A percentile compares a stretch with the other conserved stretches of the same genome.
phyloP scores from a whole-genome alignment of 2,888 invertebrate genomes.

The Meiosimyza platycephala region DNA sequence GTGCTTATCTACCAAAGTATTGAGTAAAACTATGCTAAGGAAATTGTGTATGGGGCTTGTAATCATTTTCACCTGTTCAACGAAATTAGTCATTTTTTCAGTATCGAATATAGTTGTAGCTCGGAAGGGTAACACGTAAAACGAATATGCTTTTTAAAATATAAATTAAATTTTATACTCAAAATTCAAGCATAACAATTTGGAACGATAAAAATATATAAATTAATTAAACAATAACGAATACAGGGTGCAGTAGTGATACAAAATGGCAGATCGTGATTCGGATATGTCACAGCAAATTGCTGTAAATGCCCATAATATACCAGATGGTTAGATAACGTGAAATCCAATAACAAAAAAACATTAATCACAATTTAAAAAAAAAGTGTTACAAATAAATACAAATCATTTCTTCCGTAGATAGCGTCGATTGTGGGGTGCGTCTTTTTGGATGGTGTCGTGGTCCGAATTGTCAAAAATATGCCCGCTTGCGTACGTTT shows the following conservation, averaged over 20 bases:
- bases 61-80: conserved; percentile 36
- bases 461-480: conserved; percentile 66
- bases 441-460: conserved; percentile 67
- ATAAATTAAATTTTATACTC: too few relatives aligned
- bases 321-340: conserved; percentile 54
- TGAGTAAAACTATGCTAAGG: conserved; percentile 25
- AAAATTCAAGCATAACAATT: too few relatives aligned
- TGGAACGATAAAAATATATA: not conserved
- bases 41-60: conserved; percentile 14
- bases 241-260: conserved; percentile 1
- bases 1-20: conserved; percentile 35
- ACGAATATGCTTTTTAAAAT: too few relatives aligned
- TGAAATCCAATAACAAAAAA: conserved; percentile 12
- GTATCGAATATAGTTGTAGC: conserved; percentile 34
- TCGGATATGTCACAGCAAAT: conserved; percentile 59
- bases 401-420: conserved; percentile 48
- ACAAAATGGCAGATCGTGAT: conserved; percentile 43
- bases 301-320: conserved; percentile 56
- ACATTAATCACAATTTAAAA: not conserved
- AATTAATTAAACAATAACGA: not conserved
- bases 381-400: not conserved
- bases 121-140: not conserved
- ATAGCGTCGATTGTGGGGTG: conserved; percentile 69
- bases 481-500: conserved; percentile 68
- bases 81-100: conserved; percentile 37